These are phyloP conservation scores for Geotrupes spiniger DNA, from an alignment of 2,888 invertebrate genomes.

Conservation along the genomic window DNA sequence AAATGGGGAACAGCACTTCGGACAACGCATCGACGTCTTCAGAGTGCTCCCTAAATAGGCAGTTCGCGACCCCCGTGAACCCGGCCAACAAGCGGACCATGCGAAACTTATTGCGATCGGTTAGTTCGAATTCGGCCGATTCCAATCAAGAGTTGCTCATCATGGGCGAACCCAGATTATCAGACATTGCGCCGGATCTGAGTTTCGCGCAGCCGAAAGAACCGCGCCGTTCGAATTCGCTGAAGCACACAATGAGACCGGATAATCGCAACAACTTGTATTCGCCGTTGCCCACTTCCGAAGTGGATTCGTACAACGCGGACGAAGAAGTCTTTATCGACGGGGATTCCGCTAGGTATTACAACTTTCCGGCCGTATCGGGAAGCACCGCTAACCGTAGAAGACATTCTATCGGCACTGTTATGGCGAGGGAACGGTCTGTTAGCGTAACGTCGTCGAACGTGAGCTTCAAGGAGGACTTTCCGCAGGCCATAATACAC, in stretches of 20 bases:
- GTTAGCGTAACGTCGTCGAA: constrained; percentile 39
- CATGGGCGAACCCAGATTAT: constrained; percentile 67
- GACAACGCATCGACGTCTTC: constrained; percentile 33
- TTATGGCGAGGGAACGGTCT: constrained; percentile 52
- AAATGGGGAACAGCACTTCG: constrained; percentile 30
- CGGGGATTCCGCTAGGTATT: constrained; percentile 53
- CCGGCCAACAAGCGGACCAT: constrained; percentile 38
- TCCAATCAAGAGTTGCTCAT: constrained; percentile 64
- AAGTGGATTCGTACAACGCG: constrained; percentile 35
- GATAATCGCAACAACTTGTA: constrained; percentile 37
- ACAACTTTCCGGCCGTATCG: constrained; percentile 52
- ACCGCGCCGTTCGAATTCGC: constrained; percentile 41
- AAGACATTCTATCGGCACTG: constrained; percentile 68
- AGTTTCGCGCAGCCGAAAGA: constrained; percentile 46
- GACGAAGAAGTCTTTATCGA: constrained; percentile 63
- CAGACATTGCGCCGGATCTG: constrained; percentile 62
- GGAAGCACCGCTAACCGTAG: constrained; percentile 43
- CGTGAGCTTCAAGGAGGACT: constrained; percentile 44
- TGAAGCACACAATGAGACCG: constrained; percentile 31
- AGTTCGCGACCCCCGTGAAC: constrained; percentile 37
- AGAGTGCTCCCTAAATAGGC: constrained; percentile 36
- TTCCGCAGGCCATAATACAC: constrained; percentile 39
- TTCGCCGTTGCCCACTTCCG: constrained; percentile 40
- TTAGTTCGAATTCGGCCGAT: constrained; percentile 62
- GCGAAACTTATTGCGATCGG: constrained; percentile 60